Evolutionary conservation across 2,797 vertebrate species (phyloP), one percentile per base, ranked within the genome.

Genomic region (Peromyscus aztecus): DNA sequence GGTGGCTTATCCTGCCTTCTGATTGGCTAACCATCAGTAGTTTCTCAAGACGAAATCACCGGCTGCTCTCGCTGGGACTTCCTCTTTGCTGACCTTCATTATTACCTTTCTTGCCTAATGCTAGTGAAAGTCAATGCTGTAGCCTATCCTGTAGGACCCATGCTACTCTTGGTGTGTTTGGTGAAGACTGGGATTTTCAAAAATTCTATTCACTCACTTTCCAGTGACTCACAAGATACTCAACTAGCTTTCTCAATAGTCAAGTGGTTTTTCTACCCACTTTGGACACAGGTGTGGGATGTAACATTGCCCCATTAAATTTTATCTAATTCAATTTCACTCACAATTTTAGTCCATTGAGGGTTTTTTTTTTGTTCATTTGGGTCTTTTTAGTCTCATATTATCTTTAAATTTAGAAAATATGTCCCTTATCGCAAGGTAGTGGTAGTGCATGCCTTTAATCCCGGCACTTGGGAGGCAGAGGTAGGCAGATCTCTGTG

Each of bases 291-390:
- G 69, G 55, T 40, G 55, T 59, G 69, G 24, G 12, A 67, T 91
- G 13, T 82, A 94, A 89, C 86, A 84, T 76, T 89, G n/a, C 12
- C 11, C 9, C 19, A 94, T 89, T 75, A 21, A 76, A 46, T 57
- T 88, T 73, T 75, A 88, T 5, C 52, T 43, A 94, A 91, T 93
- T 96, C 4, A 88, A 34, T 85, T 97, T 94, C 69, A 96, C 34
- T 92, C 12, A n/a, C 34, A 89, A 0, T 84, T 94, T 94, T 57
- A 65, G 59, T 24, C 46, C 71, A 37, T 52, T 91, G 80, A 89
- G 37, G 14, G 9, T 77, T 89, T n/a, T 87, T 90, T 29, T 10
- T 71, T 90, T 75, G 52, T 83, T 85, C 61, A 17, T 88, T 57
- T 77, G 91, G n/a, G 90, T 46, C 80, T 37, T 89, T 19, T 92